Percentiles rank a stretch among this genome's conserved stretches.
These are phyloP conservation scores for Morelia viridis DNA, from an alignment of 2,797 vertebrate species.

Conservation along the genomic window DNA sequence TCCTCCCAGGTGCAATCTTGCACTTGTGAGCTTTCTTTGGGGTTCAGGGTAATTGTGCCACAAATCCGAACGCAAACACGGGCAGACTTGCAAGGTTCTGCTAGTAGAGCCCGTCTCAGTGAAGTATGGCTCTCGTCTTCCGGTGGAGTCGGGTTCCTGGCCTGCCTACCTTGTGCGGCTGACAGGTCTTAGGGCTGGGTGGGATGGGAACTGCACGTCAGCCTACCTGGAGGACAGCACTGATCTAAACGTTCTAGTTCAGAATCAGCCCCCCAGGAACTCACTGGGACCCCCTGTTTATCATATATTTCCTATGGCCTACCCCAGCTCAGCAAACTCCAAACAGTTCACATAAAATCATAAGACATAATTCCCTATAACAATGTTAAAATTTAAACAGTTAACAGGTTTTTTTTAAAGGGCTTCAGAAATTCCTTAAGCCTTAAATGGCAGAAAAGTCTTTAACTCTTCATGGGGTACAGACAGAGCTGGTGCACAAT, in stretches of 20 bases:
- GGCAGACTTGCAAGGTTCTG: neutral
- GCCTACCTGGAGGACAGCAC: neutral
- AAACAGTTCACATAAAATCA: neutral
- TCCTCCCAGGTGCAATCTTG: too few relatives aligned
- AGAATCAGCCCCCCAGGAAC: neutral
- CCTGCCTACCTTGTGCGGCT: neutral
- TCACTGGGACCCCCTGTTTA: too few relatives aligned
- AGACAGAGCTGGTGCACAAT: neutral
- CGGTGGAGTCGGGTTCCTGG: neutral
- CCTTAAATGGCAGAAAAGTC: neutral
- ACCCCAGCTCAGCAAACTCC: neutral
- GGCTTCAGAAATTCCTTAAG: neutral
- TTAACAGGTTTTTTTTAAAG: neutral
- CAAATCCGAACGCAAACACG: neutral
- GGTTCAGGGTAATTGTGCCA: neutral
- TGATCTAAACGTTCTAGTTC: neutral
- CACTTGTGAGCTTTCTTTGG: neutral
- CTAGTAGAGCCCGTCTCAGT: neutral
- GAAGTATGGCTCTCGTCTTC: neutral
- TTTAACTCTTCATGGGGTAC: neutral
- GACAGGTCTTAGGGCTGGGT: neutral
- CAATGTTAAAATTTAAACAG: neutral
- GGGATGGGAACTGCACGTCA: neutral
- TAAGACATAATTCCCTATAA: neutral
- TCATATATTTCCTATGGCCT: neutral